Percentiles rank a stretch among this genome's conserved stretches.
phyloP scores from a whole-genome alignment of 1,140 invertebrate species.

The Caenorhabditis tropicalis region DNA sequence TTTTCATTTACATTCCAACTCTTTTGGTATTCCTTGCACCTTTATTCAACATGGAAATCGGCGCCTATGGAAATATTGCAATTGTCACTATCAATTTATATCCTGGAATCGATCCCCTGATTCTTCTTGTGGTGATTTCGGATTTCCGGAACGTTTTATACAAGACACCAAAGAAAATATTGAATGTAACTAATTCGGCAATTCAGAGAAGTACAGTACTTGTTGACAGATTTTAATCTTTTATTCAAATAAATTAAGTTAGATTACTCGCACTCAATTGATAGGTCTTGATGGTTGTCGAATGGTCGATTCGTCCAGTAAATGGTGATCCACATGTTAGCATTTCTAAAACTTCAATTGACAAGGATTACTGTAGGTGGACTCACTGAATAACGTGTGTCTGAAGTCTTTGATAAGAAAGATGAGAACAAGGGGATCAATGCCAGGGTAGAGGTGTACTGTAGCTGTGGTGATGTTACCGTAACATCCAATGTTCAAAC shows the following conservation, averaged over 20 bases:
- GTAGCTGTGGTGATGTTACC: constrained; percentile 1
- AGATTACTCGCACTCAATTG: neutral
- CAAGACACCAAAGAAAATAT: neutral
- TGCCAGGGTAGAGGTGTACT: constrained; percentile 8
- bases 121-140: neutral
- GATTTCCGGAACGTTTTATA: neutral
- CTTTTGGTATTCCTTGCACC: neutral
- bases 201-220: neutral
- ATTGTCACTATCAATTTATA: neutral
- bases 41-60: neutral
- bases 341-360: neutral
- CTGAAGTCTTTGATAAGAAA: neutral
- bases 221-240: no score
- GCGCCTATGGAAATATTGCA: neutral
- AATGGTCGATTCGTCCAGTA: neutral
- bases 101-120: neutral
- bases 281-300: neutral
- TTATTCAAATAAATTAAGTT: no score
- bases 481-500: neutral
- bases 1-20: neutral
- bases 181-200: neutral
- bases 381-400: neutral
- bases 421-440: neutral
- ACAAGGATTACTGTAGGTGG: neutral
- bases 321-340: neutral